A percentile compares a stretch with the other conserved stretches of the same genome.
phyloP scores from a whole-genome alignment of 2,113 vertebrate genomes.

The Lates calcarifer region DNA sequence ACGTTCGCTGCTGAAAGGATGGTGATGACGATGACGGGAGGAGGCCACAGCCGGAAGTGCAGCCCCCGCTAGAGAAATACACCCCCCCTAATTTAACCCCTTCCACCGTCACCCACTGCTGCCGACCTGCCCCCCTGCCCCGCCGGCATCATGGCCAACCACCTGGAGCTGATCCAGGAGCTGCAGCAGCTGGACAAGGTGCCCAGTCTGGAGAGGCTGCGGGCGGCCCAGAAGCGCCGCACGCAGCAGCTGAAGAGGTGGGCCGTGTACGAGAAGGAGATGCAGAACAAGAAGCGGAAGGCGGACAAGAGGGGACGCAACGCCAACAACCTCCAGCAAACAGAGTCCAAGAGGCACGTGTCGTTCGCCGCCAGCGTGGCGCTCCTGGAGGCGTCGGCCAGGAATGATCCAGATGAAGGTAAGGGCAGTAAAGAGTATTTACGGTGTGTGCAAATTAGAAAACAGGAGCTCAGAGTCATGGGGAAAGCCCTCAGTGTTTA shows the following conservation, averaged over 20 bases:
- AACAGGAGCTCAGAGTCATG: neutral
- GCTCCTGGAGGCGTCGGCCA: conserved; percentile 93
- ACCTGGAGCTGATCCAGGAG: conserved; percentile 95
- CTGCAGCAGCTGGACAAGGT: conserved; percentile 97
- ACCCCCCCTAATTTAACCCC: neutral
- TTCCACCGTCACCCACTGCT: conserved; percentile 15
- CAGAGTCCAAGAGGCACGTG: conserved; percentile 86
- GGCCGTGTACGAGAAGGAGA: conserved; percentile 96
- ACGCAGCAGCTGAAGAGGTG: conserved; percentile 97
- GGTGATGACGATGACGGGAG: conserved; percentile 61
- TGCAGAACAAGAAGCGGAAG: conserved; percentile 94
- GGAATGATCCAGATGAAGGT: conserved; percentile 97
- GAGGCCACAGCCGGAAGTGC: conserved; percentile 71
- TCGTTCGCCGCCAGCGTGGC: conserved; percentile 94
- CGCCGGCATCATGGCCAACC: conserved; percentile 88
- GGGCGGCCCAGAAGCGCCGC: conserved; percentile 93
- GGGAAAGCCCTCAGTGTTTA: neutral
- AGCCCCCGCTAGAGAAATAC: conserved; percentile 66
- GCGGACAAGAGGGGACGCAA: conserved; percentile 90
- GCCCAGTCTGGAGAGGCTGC: conserved; percentile 94
- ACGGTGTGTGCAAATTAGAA: conserved; percentile 4
- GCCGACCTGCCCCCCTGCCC: conserved; percentile 1
- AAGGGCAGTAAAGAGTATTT: conserved; percentile 34
- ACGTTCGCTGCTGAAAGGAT: conserved; percentile 55
- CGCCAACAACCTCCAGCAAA: conserved; percentile 18